Base-by-base conservation (phyloP, 2,888 invertebrate species). In the Uropetala carovei region DNA sequence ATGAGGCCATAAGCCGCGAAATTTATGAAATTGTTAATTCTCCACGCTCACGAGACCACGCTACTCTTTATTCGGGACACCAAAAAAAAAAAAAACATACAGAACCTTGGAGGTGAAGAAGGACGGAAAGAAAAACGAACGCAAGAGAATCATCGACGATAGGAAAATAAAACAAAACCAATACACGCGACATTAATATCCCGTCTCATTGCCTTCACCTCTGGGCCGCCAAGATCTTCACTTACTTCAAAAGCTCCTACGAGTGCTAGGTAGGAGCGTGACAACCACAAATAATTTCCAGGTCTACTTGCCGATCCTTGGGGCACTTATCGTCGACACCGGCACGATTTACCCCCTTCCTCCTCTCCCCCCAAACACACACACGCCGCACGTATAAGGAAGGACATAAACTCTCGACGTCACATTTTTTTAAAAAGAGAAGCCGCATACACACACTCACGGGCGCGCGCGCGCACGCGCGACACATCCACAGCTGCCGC, bases 11-110 rank as follows among this genome's bases (percentile, higher is more conserved):
- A 14, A 16, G 83, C 18, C n/a, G 83, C 83, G 43, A 43, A 56
- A 57, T 43, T 83, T 83, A 83, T 83, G 57, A 83, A 83, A 83
- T n/a, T 43, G 83, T 83, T 43, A 83, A 83, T 16, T 57, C 83
- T n/a, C 18, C 43, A n/a, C 83, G 43, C 30, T 82, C 82, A 57
- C 43, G 57, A 83, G 83, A 56, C 83, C 83, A 43, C 16, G 43
- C 57, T n/a, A n/a, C 18, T 83, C 56, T 18, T 83, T 83, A 83
- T 43, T 43, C 5, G 43, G 43, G 43, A 43, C 43, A 43, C 43
- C 43, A 43, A 43, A 43, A 43, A 43, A 43, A n/a, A n/a, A n/a
- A n/a, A n/a, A n/a, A n/a, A n/a, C n/a, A 75, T 27, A 75, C 22
- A 27, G 22, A 3, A 11, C 11, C 22, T 9, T 27, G 11, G 11